Evolutionary conservation across 2,797 vertebrate genomes (phyloP).

Genomic region (Manis pentadactyla): DNA sequence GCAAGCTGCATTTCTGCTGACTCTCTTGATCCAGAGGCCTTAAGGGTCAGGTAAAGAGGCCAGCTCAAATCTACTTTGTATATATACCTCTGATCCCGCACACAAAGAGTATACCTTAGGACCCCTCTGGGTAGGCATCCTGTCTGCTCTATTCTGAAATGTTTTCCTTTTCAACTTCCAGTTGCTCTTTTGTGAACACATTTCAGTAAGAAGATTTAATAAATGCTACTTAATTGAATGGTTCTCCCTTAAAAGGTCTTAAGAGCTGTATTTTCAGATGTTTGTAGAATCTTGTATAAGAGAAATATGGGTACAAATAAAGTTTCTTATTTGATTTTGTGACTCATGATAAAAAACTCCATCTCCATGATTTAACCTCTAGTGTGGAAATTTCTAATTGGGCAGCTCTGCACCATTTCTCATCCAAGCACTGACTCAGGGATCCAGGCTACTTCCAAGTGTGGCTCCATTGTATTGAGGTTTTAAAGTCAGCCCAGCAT

Average conservation of each 20-base stretch:
- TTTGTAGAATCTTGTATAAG: neutral
- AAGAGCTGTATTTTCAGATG: neutral
- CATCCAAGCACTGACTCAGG: neutral
- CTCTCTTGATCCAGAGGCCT: neutral
- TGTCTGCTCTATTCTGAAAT: neutral
- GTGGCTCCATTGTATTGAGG: neutral
- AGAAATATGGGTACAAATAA: neutral
- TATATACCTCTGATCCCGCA: neutral
- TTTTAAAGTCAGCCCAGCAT: neutral
- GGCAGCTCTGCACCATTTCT: neutral
- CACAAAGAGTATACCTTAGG: neutral
- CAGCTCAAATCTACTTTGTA: neutral
- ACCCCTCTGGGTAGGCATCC: neutral
- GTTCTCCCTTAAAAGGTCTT: neutral
- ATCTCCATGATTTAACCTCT: neutral
- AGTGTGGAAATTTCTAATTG: neutral
- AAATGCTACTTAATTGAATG: neutral
- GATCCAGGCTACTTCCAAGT: neutral
- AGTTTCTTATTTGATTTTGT: constrained; percentile 38
- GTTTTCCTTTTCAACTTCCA: constrained; percentile 3
- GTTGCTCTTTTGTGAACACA: neutral
- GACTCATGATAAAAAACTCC: neutral
- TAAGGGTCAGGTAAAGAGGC: neutral
- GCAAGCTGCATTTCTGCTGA: neutral
- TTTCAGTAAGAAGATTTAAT: constrained; percentile 12